Evolutionary conservation across 2,113 vertebrate species (phyloP).

Genomic region (Cricetomys ansorgei): DNA sequence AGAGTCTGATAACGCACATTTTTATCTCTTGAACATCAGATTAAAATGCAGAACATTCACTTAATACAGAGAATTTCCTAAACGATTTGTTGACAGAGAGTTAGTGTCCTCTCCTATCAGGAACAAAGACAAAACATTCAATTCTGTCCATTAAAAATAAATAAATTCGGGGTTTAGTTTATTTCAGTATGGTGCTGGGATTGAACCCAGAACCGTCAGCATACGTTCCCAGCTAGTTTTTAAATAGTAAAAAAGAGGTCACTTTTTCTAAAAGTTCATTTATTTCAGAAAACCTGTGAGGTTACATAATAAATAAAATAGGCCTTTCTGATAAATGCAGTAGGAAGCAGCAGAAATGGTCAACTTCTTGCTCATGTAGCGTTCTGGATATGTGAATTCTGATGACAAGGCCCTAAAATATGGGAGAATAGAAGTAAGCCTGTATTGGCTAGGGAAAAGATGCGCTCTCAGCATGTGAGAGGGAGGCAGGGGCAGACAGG

Average conservation of each 20-base stretch:
- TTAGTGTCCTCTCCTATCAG: neutral
- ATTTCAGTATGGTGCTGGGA: neutral
- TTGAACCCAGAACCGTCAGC: neutral
- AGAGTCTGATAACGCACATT: neutral
- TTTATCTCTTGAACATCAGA: neutral
- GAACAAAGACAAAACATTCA: neutral
- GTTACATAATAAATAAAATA: neutral
- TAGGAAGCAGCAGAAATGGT: neutral
- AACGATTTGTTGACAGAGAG: neutral
- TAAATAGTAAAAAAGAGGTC: neutral
- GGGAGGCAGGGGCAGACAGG: too few relatives aligned
- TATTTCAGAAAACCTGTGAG: neutral
- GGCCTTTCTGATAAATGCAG: neutral
- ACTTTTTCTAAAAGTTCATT: neutral
- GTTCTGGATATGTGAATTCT: neutral
- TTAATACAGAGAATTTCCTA: neutral
- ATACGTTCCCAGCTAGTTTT: neutral
- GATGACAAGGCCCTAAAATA: neutral
- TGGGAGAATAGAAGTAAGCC: neutral
- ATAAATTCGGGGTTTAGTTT: neutral
- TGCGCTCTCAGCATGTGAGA: neutral
- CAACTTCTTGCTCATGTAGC: neutral
- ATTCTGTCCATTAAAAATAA: neutral
- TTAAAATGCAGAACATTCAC: neutral
- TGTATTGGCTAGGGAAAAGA: neutral